phyloP scores from a whole-genome alignment of 2,888 invertebrate species.

The Ophraella communa region DNA sequence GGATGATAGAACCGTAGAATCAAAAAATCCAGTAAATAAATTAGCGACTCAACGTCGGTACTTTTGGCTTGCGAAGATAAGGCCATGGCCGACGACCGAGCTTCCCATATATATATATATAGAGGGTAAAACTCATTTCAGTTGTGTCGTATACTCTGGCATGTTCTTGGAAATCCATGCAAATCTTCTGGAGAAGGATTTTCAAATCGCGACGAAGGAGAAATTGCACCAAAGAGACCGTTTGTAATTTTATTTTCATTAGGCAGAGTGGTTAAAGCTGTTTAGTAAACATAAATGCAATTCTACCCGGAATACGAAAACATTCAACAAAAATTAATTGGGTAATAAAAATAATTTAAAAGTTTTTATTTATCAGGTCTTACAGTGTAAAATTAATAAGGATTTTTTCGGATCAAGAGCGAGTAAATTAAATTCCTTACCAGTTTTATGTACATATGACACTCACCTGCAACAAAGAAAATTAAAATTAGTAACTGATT shows the following conservation, averaged over 20 bases:
- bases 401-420: too few relatives aligned
- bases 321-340: too few relatives aligned
- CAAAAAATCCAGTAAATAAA: constrained; percentile 36
- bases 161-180: constrained; percentile 34
- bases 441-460: too few relatives aligned
- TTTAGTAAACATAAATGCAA: background rate
- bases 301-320: too few relatives aligned
- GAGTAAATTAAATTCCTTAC: too few relatives aligned
- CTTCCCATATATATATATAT: constrained; percentile 30
- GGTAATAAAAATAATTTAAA: too few relatives aligned
- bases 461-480: too few relatives aligned
- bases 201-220: constrained; percentile 17
- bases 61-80: constrained; percentile 31
- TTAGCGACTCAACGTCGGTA: constrained; percentile 33
- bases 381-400: too few relatives aligned
- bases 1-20: constrained; percentile 23
- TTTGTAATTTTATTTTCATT: background rate
- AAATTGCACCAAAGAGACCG: constrained; percentile 21
- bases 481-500: too few relatives aligned
- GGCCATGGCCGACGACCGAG: constrained; percentile 26
- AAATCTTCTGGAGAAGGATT: constrained; percentile 34
- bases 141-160: constrained; percentile 35
- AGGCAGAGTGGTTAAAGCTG: background rate
- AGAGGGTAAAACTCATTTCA: constrained; percentile 35
- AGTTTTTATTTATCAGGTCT: too few relatives aligned